A percentile compares a stretch with the other conserved stretches of the same genome.
phyloP scores from a whole-genome alignment of 2,797 vertebrate species.

The Sylvilagus floridanus region DNA sequence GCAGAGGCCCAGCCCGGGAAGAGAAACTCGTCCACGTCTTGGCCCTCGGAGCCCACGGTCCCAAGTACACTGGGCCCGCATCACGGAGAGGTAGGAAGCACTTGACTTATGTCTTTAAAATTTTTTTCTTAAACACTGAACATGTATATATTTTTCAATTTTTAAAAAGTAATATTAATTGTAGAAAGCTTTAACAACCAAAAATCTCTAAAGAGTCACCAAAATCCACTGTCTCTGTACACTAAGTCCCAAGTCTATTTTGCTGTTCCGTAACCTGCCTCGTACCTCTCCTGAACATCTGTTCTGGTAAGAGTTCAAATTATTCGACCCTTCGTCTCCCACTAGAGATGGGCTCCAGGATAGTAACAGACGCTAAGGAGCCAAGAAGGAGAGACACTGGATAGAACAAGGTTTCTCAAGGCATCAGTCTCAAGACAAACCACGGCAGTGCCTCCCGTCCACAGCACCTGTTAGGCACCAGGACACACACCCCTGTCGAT shows the following conservation, averaged over 20 bases:
- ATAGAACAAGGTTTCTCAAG: not conserved
- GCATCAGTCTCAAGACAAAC: not conserved
- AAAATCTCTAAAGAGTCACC: not conserved
- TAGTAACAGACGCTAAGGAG: not conserved
- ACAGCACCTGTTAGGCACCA: not conserved
- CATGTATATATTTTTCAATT: not conserved
- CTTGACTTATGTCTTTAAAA: not conserved
- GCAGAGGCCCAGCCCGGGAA: not conserved
- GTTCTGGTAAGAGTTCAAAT: not conserved
- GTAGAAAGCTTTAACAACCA: not conserved
- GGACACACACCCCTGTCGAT: rapidly evolving
- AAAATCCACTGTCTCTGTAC: not conserved
- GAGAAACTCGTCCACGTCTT: not conserved
- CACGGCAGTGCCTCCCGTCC: not conserved
- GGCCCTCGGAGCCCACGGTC: not conserved
- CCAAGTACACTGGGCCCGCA: not conserved
- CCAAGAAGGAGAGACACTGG: not conserved
- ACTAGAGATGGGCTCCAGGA: not conserved
- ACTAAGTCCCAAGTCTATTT: not conserved
- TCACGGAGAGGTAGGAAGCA: not conserved
- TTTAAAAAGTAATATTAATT: not conserved
- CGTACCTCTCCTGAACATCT: not conserved
- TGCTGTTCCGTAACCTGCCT: not conserved
- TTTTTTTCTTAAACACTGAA: not conserved
- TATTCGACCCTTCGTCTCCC: not conserved